A percentile compares a stretch with the other conserved stretches of the same genome.
These are phyloP conservation scores for Platypus cylindrus DNA, from an alignment of 2,888 invertebrate genomes.

Conservation along the genomic window DNA sequence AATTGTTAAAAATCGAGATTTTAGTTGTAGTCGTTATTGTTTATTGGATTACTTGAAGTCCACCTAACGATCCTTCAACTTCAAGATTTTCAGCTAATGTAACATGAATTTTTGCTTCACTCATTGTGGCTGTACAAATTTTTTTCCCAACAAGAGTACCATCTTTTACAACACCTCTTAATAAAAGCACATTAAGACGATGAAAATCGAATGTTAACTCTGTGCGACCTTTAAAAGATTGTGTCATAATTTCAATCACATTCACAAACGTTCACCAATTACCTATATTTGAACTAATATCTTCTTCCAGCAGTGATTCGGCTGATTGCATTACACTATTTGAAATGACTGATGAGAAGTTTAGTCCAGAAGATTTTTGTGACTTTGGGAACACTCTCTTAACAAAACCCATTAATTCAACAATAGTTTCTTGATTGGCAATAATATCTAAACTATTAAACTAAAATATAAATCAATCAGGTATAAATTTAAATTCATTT, in stretches of 20 bases:
- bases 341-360: constrained; percentile 23
- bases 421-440: constrained; percentile 76
- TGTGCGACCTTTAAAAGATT: constrained; percentile 44
- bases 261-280: no score
- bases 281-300: constrained; percentile 12
- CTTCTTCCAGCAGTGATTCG: constrained; percentile 26
- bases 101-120: constrained; percentile 80
- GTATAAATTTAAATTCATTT: not conserved
- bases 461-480: constrained; percentile 43
- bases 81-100: constrained; percentile 48
- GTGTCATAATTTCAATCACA: not conserved
- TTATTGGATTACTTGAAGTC: constrained; percentile 49
- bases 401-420: constrained; percentile 82
- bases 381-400: constrained; percentile 52
- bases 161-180: constrained; percentile 66
- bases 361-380: constrained; percentile 23
- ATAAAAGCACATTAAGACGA: constrained; percentile 73
- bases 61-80: constrained; percentile 80
- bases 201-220: constrained; percentile 90
- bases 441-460: constrained; percentile 93
- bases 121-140: constrained; percentile 88
- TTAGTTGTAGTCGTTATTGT: not conserved
- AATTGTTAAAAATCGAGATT: not conserved
- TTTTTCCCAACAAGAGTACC: constrained; percentile 64
- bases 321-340: constrained; percentile 25